A percentile compares a stretch with the other conserved stretches of the same genome.
Evolutionary conservation across 1,140 invertebrate genomes (phyloP).

Genomic region (Drosophila elegans): DNA sequence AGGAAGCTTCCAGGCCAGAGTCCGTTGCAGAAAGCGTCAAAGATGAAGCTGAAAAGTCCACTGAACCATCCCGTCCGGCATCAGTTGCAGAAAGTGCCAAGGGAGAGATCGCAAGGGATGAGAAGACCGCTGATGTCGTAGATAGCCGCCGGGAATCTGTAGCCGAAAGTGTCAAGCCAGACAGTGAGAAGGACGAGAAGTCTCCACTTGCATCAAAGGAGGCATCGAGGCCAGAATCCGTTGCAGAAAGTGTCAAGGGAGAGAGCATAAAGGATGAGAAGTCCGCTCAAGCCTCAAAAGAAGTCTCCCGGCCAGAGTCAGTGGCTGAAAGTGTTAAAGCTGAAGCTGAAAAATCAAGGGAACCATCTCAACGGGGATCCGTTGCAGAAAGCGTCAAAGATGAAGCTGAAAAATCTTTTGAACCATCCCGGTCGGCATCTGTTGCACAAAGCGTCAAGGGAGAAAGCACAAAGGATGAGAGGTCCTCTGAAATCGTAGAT

Average conservation of each 20-base stretch:
- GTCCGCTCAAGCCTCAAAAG: constrained; percentile 10
- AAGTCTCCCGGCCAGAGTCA: constrained; percentile 46
- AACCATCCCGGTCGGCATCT: constrained; percentile 15
- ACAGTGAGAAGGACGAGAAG: too few species aligned
- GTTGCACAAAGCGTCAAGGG: background rate
- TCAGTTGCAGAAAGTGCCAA: constrained; percentile 32
- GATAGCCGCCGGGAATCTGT: too few species aligned
- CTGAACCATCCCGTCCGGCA: constrained; percentile 15
- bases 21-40: constrained; percentile 40
- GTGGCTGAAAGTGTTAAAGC: constrained; percentile 26
- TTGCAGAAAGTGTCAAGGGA: too few species aligned
- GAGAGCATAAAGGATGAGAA: too few species aligned
- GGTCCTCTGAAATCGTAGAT: background rate
- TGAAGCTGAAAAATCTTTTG: constrained; percentile 39
- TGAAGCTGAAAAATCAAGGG: constrained; percentile 29
- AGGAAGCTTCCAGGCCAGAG: constrained; percentile 27
- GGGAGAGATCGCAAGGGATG: constrained; percentile 27
- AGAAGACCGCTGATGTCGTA: background rate
- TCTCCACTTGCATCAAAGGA: too few species aligned
- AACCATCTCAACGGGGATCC: too few species aligned
- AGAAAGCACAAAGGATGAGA: background rate
- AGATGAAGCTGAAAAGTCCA: constrained; percentile 39
- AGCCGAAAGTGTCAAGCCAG: too few species aligned
- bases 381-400: constrained; percentile 7
- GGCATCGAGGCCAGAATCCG: too few species aligned